Percentiles rank a stretch among this genome's conserved stretches.
Conservation (phyloP, 2,888 invertebrate genomes). For the Cantharis nigra region DNA sequence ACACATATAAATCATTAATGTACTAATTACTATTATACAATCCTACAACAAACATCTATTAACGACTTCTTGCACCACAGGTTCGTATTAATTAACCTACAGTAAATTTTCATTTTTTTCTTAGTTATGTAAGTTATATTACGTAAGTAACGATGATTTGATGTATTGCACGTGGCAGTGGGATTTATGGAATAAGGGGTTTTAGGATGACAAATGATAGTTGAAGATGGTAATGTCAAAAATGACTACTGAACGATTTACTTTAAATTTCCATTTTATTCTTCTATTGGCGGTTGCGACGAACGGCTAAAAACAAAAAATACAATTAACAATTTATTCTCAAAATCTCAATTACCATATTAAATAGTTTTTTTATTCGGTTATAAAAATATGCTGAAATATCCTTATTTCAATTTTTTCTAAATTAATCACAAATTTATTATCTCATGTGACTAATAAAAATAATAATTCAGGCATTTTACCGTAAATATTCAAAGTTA, state of each 20-base stretch:
- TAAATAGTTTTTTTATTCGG: background rate
- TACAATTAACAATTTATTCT: background rate
- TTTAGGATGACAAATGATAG: constrained; percentile 20
- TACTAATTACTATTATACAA: constrained; percentile 45
- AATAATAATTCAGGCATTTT: too few relatives aligned
- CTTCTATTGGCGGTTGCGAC: constrained; percentile 54
- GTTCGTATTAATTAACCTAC: constrained; percentile 34
- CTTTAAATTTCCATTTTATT: constrained; percentile 39
- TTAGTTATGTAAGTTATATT: constrained; percentile 36
- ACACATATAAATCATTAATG: constrained; percentile 32
- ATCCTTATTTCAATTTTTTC: too few relatives aligned
- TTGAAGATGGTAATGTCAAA: constrained; percentile 33
- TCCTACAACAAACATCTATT: constrained; percentile 52
- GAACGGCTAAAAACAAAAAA: constrained; percentile 49
- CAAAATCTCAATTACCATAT: too few relatives aligned
- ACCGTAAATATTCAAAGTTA: too few relatives aligned
- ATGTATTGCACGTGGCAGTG: constrained; percentile 43
- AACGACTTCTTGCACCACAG: constrained; percentile 39
- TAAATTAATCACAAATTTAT: too few relatives aligned
- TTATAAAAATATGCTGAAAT: too few relatives aligned
- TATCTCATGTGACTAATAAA: too few relatives aligned
- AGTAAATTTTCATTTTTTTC: constrained; percentile 41
- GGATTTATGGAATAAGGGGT: constrained; percentile 21
- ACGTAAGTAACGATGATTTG: constrained; percentile 32
- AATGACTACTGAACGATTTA: constrained; percentile 45